Conservation (phyloP, 2,888 invertebrate genomes). For the Cremastobaeus sp. region DNA sequence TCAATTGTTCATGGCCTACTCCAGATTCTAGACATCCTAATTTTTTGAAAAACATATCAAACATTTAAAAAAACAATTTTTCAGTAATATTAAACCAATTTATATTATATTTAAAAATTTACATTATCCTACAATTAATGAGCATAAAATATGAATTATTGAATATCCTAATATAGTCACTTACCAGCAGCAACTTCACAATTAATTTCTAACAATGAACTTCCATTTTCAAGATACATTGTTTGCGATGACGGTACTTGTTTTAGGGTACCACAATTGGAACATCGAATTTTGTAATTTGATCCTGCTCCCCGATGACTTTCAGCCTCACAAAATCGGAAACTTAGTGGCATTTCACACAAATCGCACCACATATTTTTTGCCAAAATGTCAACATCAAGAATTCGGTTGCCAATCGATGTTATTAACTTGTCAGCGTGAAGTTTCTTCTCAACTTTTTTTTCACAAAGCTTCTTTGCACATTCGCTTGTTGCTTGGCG, state of each 20-base stretch:
- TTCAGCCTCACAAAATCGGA: not conserved
- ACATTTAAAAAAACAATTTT: too few relatives aligned
- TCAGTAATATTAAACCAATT: too few relatives aligned
- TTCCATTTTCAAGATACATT: not conserved
- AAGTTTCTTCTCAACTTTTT: too few relatives aligned
- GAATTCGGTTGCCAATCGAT: constrained; percentile 2
- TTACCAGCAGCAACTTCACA: not conserved
- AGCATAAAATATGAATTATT: too few relatives aligned
- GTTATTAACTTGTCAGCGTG: not conserved
- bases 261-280: not conserved
- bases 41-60: too few relatives aligned
- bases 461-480: too few relatives aligned
- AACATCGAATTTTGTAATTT: not conserved
- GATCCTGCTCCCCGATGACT: not conserved
- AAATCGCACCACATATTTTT: constrained; percentile 11
- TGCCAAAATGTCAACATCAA: not conserved
- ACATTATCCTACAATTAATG: too few relatives aligned
- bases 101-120: too few relatives aligned
- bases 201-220: not conserved
- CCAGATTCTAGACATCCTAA: constrained; percentile 50
- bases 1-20: constrained; percentile 50
- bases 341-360: constrained; percentile 11
- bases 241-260: not conserved
- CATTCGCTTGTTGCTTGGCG: too few relatives aligned
- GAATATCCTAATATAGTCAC: too few relatives aligned